Conservation (phyloP, 2,888 invertebrate genomes). For the Hypercompe scribonia region DNA sequence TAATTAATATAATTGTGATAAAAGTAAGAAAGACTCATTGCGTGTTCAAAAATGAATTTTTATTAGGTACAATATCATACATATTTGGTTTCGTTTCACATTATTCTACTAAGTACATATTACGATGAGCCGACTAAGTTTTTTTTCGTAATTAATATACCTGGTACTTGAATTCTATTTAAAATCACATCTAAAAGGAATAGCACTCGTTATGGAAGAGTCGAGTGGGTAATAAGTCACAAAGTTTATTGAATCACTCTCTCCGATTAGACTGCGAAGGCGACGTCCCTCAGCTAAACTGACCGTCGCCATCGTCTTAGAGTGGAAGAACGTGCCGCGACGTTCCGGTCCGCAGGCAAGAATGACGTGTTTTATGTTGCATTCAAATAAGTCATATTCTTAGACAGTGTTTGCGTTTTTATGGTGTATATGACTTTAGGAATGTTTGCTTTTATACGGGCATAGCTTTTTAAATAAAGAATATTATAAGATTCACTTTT, state of each 20-base stretch:
- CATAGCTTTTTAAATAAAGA: not conserved
- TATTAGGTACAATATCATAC: slow-evolving; percentile 13
- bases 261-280: not conserved
- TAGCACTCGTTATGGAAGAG: not conserved
- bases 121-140: not conserved
- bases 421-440: not conserved
- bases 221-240: not conserved
- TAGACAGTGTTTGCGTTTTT: not conserved
- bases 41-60: slow-evolving; percentile 10
- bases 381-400: not conserved
- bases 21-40: not conserved
- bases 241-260: not conserved
- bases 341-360: not conserved
- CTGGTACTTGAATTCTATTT: not conserved
- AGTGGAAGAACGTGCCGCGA: not conserved
- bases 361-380: not conserved
- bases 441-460: not conserved
- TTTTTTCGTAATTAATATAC: not conserved
- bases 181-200: not conserved
- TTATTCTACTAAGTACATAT: slow-evolving; percentile 7
- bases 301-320: not conserved
- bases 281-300: not conserved
- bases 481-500: too few species aligned
- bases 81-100: slow-evolving; percentile 26
- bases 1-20: not conserved